A percentile compares a stretch with the other conserved stretches of the same genome.
Evolutionary conservation across 2,888 invertebrate species (phyloP).

Genomic region (Lithophane socia): DNA sequence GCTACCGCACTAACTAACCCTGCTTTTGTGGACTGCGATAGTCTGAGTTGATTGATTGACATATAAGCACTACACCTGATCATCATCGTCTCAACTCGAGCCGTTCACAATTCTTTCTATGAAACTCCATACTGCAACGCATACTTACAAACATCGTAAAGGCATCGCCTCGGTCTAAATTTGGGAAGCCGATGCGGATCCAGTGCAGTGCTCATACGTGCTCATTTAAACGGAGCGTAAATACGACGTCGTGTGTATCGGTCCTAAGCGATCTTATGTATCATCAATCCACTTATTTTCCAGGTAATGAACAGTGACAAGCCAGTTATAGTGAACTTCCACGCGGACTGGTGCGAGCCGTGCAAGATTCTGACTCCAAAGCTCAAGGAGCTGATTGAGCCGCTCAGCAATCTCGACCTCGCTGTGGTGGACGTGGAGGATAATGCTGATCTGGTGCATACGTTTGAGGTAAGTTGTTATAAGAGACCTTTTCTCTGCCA

Average conservation of each 20-base stretch:
- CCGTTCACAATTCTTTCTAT: neutral
- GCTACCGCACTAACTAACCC: neutral
- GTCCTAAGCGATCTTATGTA: neutral
- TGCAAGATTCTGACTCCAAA: conserved; percentile 96
- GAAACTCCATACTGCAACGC: neutral
- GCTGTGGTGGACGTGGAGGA: conserved; percentile 96
- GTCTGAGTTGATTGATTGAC: too few species aligned
- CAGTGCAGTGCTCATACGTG: neutral
- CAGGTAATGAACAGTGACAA: conserved; percentile 95
- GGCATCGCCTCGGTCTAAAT: neutral
- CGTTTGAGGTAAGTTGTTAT: conserved; percentile 88
- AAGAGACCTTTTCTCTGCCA: too few species aligned
- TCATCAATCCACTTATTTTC: neutral
- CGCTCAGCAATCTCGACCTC: conserved; percentile 93
- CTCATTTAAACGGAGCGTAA: neutral
- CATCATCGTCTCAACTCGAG: neutral
- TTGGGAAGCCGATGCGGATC: neutral
- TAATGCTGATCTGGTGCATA: conserved; percentile 95
- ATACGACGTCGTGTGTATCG: conserved; percentile 31
- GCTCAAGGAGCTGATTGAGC: conserved; percentile 94
- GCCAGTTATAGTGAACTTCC: conserved; percentile 97
- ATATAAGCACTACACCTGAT: neutral
- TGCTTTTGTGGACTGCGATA: neutral
- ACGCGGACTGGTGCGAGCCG: conserved; percentile 97
- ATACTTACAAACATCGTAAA: neutral